Conservation (phyloP, 2,888 invertebrate species). For the Isotomurus palustris region DNA sequence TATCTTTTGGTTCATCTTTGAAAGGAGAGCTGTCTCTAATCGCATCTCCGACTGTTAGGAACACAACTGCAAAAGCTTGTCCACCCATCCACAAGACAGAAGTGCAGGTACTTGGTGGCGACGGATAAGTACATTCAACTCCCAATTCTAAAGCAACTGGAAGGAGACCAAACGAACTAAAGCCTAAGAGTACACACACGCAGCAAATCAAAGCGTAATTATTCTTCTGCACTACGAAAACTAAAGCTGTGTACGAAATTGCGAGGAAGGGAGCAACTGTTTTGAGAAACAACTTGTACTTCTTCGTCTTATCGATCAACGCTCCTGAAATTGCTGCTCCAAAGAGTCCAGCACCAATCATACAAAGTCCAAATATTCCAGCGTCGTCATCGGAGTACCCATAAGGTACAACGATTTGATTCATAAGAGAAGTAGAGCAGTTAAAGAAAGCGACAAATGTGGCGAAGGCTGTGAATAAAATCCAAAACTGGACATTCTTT, state of each 20-base stretch:
- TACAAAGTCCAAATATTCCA: conserved; percentile 22
- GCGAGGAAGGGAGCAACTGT: conserved; percentile 17
- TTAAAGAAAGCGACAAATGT: conserved; percentile 30
- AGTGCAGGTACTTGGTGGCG: conserved; percentile 17
- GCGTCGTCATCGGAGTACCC: conserved; percentile 25
- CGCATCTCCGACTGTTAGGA: conserved; percentile 20
- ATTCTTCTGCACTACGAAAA: conserved; percentile 24
- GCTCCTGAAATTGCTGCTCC: conserved; percentile 28
- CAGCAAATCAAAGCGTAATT: conserved; percentile 11
- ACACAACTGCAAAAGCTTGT: conserved; percentile 19
- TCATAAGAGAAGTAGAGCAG: conserved; percentile 23
- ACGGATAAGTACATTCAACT: conserved; percentile 26
- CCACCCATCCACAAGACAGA: conserved; percentile 33
- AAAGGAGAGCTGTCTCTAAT: conserved; percentile 15
- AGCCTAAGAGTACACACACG: conserved; percentile 17
- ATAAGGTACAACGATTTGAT: conserved; percentile 29
- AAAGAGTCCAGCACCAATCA: conserved; percentile 21
- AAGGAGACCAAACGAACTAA: conserved; percentile 24
- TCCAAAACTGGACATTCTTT: conserved; percentile 19
- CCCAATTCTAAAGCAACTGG: conserved; percentile 32
- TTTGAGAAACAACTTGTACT: conserved; percentile 14
- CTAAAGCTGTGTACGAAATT: conserved; percentile 12
- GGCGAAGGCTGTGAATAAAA: conserved; percentile 21
- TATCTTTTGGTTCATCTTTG: conserved; percentile 21
- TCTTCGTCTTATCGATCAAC: conserved; percentile 24